phyloP scores from a whole-genome alignment of 2,797 vertebrate species.

The Gobionotothen gibberifrons region DNA sequence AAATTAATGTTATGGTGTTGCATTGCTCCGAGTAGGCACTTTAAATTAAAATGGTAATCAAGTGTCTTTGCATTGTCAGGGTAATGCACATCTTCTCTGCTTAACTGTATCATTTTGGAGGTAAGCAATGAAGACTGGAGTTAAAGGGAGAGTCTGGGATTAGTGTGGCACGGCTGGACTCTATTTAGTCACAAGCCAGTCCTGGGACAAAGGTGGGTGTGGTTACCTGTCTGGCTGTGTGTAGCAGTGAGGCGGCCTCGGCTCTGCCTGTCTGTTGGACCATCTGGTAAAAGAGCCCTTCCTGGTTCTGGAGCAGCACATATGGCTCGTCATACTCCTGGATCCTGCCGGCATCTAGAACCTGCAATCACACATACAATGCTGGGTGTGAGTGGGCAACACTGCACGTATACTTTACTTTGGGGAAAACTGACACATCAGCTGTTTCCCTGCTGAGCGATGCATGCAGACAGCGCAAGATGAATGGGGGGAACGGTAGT shows the following conservation, averaged over 20 bases:
- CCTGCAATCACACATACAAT: slow-evolving; percentile 79
- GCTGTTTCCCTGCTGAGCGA: slow-evolving; percentile 79
- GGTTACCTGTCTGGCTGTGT: slow-evolving; percentile 88
- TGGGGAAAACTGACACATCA: slow-evolving; percentile 79
- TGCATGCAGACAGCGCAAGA: slow-evolving; percentile 67
- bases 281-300: slow-evolving; percentile 93
- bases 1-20: slow-evolving; percentile 75
- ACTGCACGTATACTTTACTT: slow-evolving; percentile 75
- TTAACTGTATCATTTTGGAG: slow-evolving; percentile 71
- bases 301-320: slow-evolving; percentile 91
- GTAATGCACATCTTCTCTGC: slow-evolving; percentile 56
- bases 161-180: slow-evolving; percentile 56
- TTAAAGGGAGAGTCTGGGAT: slow-evolving; percentile 67
- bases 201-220: slow-evolving; percentile 53
- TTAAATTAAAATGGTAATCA: slow-evolving; percentile 81
- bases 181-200: slow-evolving; percentile 56
- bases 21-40: slow-evolving; percentile 65
- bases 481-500: slow-evolving; percentile 73
- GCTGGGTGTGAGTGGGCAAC: slow-evolving; percentile 52
- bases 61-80: slow-evolving; percentile 79
- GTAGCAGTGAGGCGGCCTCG: slow-evolving; percentile 87
- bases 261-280: slow-evolving; percentile 92
- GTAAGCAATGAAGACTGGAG: slow-evolving; percentile 65
- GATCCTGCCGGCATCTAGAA: slow-evolving; percentile 91
- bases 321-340: slow-evolving; percentile 93